Base-by-base conservation (phyloP, 2,888 invertebrate species). In the Blomia tropicalis region DNA sequence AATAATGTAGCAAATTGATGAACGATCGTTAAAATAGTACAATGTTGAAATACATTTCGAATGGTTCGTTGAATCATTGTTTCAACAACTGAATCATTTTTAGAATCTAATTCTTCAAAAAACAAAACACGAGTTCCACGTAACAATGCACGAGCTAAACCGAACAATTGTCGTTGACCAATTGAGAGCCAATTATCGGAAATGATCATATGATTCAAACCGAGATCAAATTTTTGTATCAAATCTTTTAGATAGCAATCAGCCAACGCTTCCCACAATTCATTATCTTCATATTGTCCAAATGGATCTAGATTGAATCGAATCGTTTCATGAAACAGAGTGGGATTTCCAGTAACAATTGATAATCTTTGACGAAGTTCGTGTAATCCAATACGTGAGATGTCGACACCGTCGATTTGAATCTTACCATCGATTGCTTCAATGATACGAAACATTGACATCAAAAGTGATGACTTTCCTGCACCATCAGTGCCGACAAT, bases 231-330 rank as follows among this genome's bases (percentile, higher is more conserved):
- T 7, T 69, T 66, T 31, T 69, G 66, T 4, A 75, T 74, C 68
- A 73, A 77, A 5, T 68, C 64, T 66, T 72, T 73, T 59, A 81
- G 71, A 70, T 80, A 78, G 4, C 79, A 75, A 64, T 75, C 74
- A 63, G 79, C 78, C 30, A 80, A 70, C 2, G 77, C 73, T 27
- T 68, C 67, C 80, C 80, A 80, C 32, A 80, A 68, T 31, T 77
- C 74, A 23, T 72, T 74, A 68, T 80, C 80, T 0, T 71, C 19
- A 23, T 56, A 43, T 19, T 36, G 25, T 25, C 81, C 79, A 75
- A 92, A 89, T 2, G 93, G 95, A 78, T 95, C 93, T 65, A 95
- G 79, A 78, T 95, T 95, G 77, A 86, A 80, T 59, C 93, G 80
- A 69, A 95, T 77, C 4, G 84, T 83, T 58, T 93, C 93, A 22